phyloP scores from a whole-genome alignment of 2,113 vertebrate genomes.

The Eulemur rufifrons region DNA sequence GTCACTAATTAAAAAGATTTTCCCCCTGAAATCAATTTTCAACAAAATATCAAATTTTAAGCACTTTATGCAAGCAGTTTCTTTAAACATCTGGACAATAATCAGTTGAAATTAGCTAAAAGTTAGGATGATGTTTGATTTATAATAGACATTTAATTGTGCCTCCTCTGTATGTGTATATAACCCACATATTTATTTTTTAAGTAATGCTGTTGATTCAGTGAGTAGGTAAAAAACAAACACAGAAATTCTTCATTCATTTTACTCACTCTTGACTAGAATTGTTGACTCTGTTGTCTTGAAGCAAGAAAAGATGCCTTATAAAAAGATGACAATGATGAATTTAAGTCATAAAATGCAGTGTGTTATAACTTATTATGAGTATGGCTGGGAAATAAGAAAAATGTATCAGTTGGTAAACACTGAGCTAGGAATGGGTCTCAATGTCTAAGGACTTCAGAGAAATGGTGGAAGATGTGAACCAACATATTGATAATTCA shows the following conservation, averaged over 20 bases:
- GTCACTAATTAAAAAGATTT: not conserved
- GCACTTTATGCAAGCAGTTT: not conserved
- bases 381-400: not conserved
- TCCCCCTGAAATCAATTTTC: not conserved
- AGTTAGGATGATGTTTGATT: not conserved
- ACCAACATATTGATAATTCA: not conserved
- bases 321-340: not conserved
- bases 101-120: not conserved
- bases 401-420: not conserved
- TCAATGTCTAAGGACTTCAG: not conserved
- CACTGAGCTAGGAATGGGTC: not conserved
- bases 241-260: not conserved
- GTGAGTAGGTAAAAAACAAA: not conserved
- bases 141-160: not conserved
- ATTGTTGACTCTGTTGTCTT: not conserved
- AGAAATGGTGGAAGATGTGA: not conserved
- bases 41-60: slow-evolving; percentile 38
- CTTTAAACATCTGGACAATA: not conserved
- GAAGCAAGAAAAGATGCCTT: not conserved
- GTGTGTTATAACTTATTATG: not conserved
- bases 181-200: not conserved
- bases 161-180: not conserved
- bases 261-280: not conserved
- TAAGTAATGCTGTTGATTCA: slow-evolving; percentile 16
- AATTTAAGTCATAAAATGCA: not conserved